Conservation (phyloP, 2,113 vertebrate genomes). For the Alligator sinensis region DNA sequence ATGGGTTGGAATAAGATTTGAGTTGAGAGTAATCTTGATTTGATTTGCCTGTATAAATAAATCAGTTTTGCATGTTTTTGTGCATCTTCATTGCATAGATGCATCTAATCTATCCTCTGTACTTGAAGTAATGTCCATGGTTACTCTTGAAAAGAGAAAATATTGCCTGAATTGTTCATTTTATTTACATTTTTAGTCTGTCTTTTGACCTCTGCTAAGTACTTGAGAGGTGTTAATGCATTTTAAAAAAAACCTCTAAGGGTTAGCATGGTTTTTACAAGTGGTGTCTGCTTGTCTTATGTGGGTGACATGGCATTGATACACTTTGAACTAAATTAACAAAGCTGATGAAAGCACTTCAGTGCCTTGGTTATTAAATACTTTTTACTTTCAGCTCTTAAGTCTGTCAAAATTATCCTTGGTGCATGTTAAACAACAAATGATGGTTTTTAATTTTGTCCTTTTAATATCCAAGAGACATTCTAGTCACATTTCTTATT, state of each 20-base stretch:
- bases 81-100: neutral
- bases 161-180: neutral
- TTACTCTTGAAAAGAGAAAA: neutral
- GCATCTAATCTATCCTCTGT: neutral
- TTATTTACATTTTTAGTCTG: neutral
- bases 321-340: neutral
- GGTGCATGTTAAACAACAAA: neutral
- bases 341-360: neutral
- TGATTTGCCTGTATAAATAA: neutral
- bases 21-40: neutral
- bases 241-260: neutral
- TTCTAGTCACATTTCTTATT: neutral
- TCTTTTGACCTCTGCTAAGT: neutral
- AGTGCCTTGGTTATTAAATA: neutral
- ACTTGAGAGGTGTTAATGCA: neutral
- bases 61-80: neutral
- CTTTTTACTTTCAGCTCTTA: neutral
- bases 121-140: neutral
- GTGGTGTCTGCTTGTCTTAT: neutral
- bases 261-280: neutral
- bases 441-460: neutral
- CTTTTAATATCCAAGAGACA: neutral
- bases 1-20: neutral
- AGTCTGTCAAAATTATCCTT: neutral
- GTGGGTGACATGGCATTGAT: neutral